These are phyloP conservation scores for Lycaon pictus DNA, from an alignment of 2,113 vertebrate species.

Conservation along the genomic window DNA sequence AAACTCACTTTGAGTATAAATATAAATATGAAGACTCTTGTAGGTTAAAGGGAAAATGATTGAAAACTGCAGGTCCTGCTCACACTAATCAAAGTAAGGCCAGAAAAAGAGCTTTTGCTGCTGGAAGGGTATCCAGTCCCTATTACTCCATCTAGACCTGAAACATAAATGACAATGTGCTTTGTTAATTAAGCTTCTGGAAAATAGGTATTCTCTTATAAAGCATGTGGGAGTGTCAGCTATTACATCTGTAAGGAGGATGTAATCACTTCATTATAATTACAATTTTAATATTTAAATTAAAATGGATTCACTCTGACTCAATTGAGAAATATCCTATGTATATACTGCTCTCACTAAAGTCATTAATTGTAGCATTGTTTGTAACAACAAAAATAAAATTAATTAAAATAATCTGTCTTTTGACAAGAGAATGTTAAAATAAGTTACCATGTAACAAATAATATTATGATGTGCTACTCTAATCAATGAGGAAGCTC, in stretches of 20 bases:
- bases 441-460: neutral
- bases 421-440: neutral
- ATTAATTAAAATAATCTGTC: neutral
- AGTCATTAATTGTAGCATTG: neutral
- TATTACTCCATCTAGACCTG: neutral
- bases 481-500: neutral
- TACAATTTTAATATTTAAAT: conserved; percentile 15
- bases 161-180: neutral
- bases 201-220: neutral
- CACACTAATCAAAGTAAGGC: neutral
- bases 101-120: neutral
- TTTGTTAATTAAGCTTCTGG: neutral
- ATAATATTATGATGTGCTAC: neutral
- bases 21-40: neutral
- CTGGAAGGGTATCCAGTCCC: neutral
- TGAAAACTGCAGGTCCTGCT: neutral
- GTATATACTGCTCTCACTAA: neutral
- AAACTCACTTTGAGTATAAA: neutral
- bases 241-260: neutral
- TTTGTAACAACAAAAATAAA: neutral
- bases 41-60: neutral
- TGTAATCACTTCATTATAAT: neutral
- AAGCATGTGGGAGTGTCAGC: neutral
- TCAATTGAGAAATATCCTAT: neutral
- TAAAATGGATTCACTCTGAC: neutral